Base-by-base conservation (phyloP, 35 echinoderm and acorn worm genomes). In the Eucidaris tribuloides region DNA sequence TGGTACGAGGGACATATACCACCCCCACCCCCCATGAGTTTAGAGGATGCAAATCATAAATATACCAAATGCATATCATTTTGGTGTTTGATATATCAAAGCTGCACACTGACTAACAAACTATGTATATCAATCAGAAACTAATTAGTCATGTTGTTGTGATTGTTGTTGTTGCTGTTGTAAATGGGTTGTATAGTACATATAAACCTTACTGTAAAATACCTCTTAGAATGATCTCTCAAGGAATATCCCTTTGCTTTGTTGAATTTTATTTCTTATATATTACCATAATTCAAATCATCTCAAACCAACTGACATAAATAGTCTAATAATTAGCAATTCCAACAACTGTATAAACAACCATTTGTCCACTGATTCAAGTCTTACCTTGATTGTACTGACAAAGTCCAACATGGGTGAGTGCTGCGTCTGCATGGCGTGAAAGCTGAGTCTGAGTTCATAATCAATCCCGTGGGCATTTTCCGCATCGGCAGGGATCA, bases 401-500 rank as follows among this genome's bases (percentile, higher is more conserved):
- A 70, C 63, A 44, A 98, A 98, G 78, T 93, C 82, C 49, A 82
- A 37, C 76, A 98, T 92, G 20, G 81, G 79, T 9, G 89, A 81
- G 15, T 81, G 82, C 32, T 93, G 74, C 20, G 76, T 63, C 15
- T 92, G 83, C 43, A 82, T 71, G 33, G 77, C 55, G 72, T 89
- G 71, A 57, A 98, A 89, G 64, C 54, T 92, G 50, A 86, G 68
- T 52, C 83, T 78, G 65, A 98, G 48, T 77, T 98, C 95, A 76
- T 93, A 98, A 79, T 98, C 90, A n/a, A 98, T 87, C 44, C 95
- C 95, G n/a, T 90, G 82, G 37, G 95, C 90, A 82, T 98, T 93
- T 80, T 93, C 95, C 22, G 95, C 95, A 30, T 87, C 86, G 3
- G 83, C 20, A 0, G 95, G 95, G 32, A 98, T 98, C 56, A 98